Conservation (phyloP, 1,140 invertebrate genomes). For the Pentalonia nigronervosa region DNA sequence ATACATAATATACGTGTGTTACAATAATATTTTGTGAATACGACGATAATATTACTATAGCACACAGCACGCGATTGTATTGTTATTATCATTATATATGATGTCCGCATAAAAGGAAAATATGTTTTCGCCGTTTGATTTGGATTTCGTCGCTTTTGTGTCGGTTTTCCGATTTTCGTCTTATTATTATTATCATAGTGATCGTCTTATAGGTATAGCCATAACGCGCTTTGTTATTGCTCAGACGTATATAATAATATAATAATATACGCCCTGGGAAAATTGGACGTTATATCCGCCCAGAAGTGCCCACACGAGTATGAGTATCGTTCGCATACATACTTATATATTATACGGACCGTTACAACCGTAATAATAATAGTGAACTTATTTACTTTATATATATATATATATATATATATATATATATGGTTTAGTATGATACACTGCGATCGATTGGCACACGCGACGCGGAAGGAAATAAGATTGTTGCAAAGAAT, state of each 20-base stretch:
- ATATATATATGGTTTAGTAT: background rate
- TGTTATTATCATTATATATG: background rate
- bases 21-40: background rate
- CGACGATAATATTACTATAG: background rate
- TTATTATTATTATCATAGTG: background rate
- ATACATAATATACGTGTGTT: background rate
- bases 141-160: constrained; percentile 39
- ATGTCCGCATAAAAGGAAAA: background rate
- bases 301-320: background rate
- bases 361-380: background rate
- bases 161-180: constrained; percentile 42
- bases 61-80: background rate
- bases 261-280: background rate
- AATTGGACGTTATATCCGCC: background rate
- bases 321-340: background rate
- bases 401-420: too few species aligned
- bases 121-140: constrained; percentile 14
- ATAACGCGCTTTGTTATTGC: too few species aligned
- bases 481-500: background rate
- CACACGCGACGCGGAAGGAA: constrained; percentile 7
- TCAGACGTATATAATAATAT: too few species aligned
- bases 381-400: background rate
- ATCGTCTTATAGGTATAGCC: too few species aligned
- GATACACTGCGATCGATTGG: constrained; percentile 11
- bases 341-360: background rate